Evolutionary conservation across 2,888 invertebrate species (phyloP), one percentile per base, ranked within the genome.

Genomic region (Phortica okadai): DNA sequence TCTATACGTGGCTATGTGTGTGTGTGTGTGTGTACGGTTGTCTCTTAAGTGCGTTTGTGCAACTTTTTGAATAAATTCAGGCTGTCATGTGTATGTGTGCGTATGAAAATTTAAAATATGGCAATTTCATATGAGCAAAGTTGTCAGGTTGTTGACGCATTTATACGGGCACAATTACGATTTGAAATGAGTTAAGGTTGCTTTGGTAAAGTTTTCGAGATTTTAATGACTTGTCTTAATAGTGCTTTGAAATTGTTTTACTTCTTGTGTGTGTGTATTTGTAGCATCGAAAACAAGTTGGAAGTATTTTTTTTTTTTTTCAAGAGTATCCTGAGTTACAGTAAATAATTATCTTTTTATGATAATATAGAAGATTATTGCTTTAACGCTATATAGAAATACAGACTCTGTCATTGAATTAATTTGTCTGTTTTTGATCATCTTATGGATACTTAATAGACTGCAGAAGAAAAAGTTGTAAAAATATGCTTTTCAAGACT

Each of bases 1-100:
- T 6, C 50, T 3, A 2, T 50, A 8, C 14, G 50, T 16, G 10
- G 21, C 42, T 16, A 11, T n/a, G 56, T 54, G 62, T 54, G 50
- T 59, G 50, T 16, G n/a, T n/a, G 56, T 54, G 62, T 54, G 50
- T 59, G 58, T n/a, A 41, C 44, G 10, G 59, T 8, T 50, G 50
- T 50, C 14, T 50, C 50, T 50, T 14, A 33, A 33, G 33, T 50
- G 50, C 14, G 50, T 50, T 8, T 50, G 5, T 50, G 73, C 75
- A 77, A 74, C 59, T 75, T 66, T 70, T 76, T 74, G 74, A 76
- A 78, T 76, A 79, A 74, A 77, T 33, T n/a, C 76, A 69, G 41
- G 25, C 58, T 14, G 41, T 6, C 45, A 58, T 64, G 21, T 41
- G 45, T 72, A 66, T 42, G 42, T n/a, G 56, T 14, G 59, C n/a